Conservation (phyloP, 2,888 invertebrate species). For the Caenorhabditis zanzibari region DNA sequence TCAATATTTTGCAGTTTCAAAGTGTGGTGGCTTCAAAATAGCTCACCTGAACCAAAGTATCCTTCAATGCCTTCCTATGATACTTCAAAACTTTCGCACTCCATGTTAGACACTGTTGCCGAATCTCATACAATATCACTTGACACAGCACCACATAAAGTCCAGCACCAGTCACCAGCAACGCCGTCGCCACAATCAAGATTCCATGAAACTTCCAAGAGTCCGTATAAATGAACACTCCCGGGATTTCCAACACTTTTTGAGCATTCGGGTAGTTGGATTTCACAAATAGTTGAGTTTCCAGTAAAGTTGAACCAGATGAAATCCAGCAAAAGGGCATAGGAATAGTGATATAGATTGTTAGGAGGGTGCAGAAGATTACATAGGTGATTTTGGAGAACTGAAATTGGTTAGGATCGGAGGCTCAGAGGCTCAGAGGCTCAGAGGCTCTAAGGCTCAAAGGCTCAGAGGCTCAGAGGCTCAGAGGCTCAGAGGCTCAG, state of each 20-base stretch:
- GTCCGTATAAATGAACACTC: slow-evolving; percentile 33
- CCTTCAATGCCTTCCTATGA: slow-evolving; percentile 38
- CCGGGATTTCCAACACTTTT: slow-evolving; percentile 24
- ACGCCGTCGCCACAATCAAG: slow-evolving; percentile 2
- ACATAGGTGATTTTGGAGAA: slow-evolving; percentile 1
- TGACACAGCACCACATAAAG: slow-evolving; percentile 34
- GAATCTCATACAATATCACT: slow-evolving; percentile 21
- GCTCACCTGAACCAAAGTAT: slow-evolving; percentile 25
- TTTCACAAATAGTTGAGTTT: slow-evolving; percentile 24
- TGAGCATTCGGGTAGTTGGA: slow-evolving; percentile 13
- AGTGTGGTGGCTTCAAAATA: no score
- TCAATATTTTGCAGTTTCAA: no score
- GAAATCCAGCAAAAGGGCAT: slow-evolving; percentile 38
- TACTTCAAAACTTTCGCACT: slow-evolving; percentile 34
- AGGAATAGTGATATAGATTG: slow-evolving; percentile 16
- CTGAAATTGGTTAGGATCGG: background rate
- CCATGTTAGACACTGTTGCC: slow-evolving; percentile 12
- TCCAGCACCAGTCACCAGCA: slow-evolving; percentile 7
- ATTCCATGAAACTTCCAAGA: slow-evolving; percentile 22
- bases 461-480: no score
- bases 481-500: no score
- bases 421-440: no score
- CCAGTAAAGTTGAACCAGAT: background rate
- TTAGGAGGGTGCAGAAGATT: background rate
- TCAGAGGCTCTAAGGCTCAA: no score